phyloP scores from a whole-genome alignment of 2,113 vertebrate genomes.

The Murina feae region DNA sequence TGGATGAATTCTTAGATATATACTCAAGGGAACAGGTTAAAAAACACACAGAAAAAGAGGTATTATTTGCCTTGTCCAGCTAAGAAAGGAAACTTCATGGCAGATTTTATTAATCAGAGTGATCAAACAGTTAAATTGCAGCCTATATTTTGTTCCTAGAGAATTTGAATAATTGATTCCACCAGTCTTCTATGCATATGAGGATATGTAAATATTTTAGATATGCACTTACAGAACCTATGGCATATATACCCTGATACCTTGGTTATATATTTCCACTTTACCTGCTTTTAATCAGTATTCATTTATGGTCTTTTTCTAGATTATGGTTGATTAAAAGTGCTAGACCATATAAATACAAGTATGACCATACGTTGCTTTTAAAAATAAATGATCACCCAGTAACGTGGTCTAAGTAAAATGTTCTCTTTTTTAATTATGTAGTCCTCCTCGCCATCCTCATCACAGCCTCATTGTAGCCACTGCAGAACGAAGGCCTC shows the following conservation, averaged over 20 bases:
- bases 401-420: conserved; percentile 80
- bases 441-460: conserved; percentile 85
- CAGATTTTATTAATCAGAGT: conserved; percentile 27
- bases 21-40: not conserved
- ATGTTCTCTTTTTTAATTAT: conserved; percentile 85
- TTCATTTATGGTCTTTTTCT: conserved; percentile 54
- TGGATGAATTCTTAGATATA: not conserved
- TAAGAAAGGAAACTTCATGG: not conserved
- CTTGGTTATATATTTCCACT: conserved; percentile 21
- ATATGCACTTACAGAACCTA: conserved; percentile 18
- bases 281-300: conserved; percentile 9
- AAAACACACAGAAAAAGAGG: not conserved
- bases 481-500: conserved; percentile 86
- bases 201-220: conserved; percentile 52
- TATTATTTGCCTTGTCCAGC: not conserved
- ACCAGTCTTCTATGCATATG: conserved; percentile 41
- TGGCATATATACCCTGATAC: conserved; percentile 26
- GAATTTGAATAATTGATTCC: not conserved
- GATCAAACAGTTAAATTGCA: not conserved
- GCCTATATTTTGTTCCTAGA: not conserved
- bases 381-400: conserved; percentile 70
- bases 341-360: conserved; percentile 40
- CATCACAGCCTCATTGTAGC: conserved; percentile 86
- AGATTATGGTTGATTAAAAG: conserved; percentile 57
- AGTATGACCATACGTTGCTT: conserved; percentile 75